A percentile compares a stretch with the other conserved stretches of the same genome.
Conservation (phyloP, 2,797 vertebrate genomes). For the Acropternis orthonyx region DNA sequence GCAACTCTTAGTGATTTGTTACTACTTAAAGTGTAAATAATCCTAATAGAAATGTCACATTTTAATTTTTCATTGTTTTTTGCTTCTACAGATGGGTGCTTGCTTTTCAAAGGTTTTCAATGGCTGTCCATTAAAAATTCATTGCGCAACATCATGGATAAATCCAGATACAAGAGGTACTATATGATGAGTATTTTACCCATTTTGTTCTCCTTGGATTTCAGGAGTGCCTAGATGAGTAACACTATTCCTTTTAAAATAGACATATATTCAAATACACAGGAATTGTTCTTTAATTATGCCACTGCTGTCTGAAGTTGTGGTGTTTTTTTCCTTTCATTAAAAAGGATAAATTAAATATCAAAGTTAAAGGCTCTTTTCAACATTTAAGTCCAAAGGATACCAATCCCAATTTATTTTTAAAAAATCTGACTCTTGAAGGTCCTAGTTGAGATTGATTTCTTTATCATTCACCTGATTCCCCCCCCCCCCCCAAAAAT, state of each 20-base stretch:
- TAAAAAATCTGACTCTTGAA: neutral
- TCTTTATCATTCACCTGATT: neutral
- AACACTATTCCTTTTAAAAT: neutral
- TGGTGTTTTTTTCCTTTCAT: neutral
- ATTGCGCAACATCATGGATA: constrained; percentile 98
- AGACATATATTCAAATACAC: neutral
- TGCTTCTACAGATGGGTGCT: constrained; percentile 90
- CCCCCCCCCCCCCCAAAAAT: neutral
- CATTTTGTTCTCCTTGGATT: neutral
- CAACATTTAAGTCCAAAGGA: neutral
- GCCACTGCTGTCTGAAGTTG: neutral
- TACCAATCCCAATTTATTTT: neutral
- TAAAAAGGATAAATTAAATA: neutral
- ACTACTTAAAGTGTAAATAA: neutral
- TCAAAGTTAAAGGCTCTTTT: neutral
- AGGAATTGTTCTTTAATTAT: neutral
- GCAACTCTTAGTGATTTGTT: neutral
- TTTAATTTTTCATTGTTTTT: neutral
- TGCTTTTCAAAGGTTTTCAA: constrained; percentile 99
- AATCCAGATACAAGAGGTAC: constrained; percentile 97
- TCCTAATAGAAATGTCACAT: neutral
- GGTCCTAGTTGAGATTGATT: neutral
- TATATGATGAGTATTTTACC: neutral
- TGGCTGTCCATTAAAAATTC: constrained; percentile 95
- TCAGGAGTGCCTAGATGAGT: neutral